These are phyloP conservation scores for Drosophila algonquin DNA, from an alignment of 2,888 invertebrate species.

Conservation along the genomic window DNA sequence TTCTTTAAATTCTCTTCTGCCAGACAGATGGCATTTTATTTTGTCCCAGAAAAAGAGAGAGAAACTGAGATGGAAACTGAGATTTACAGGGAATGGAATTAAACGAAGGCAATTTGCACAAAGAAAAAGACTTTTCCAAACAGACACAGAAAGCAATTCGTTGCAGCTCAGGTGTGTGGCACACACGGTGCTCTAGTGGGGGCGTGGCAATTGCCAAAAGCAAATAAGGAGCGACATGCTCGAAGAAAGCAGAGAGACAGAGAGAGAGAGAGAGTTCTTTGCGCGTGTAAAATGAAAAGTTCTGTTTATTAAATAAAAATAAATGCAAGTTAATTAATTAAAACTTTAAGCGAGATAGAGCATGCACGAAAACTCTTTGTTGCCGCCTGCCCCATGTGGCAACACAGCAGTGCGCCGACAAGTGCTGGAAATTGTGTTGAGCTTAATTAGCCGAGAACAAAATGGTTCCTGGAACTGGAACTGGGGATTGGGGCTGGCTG, in stretches of 20 bases:
- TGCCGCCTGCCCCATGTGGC: slow-evolving; percentile 6
- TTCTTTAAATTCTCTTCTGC: background rate
- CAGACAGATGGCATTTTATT: background rate
- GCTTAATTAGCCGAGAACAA: slow-evolving; percentile 55
- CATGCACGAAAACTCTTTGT: slow-evolving; percentile 53
- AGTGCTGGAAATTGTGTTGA: slow-evolving; percentile 50
- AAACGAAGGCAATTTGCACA: slow-evolving; percentile 2
- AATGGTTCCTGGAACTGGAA: background rate
- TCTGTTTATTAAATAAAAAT: slow-evolving; percentile 72
- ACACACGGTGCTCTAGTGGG: slow-evolving; percentile 8
- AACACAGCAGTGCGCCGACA: background rate
- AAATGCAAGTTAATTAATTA: slow-evolving; percentile 76
- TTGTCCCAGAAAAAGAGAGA: background rate
- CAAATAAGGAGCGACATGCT: slow-evolving; percentile 36
- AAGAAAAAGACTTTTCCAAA: background rate
- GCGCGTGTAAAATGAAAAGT: slow-evolving; percentile 51
- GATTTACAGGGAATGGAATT: slow-evolving; percentile 16
- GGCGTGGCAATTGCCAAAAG: slow-evolving; percentile 40
- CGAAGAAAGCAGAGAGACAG: background rate
- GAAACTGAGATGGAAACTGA: slow-evolving; percentile 7
- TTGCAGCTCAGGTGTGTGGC: slow-evolving; percentile 27
- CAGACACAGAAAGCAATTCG: slow-evolving; percentile 14
- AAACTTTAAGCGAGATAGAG: slow-evolving; percentile 70
- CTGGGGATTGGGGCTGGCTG: background rate
- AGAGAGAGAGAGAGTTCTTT: background rate